Base-by-base conservation (phyloP, 1,140 invertebrate species). In the Drosophila pachea region DNA sequence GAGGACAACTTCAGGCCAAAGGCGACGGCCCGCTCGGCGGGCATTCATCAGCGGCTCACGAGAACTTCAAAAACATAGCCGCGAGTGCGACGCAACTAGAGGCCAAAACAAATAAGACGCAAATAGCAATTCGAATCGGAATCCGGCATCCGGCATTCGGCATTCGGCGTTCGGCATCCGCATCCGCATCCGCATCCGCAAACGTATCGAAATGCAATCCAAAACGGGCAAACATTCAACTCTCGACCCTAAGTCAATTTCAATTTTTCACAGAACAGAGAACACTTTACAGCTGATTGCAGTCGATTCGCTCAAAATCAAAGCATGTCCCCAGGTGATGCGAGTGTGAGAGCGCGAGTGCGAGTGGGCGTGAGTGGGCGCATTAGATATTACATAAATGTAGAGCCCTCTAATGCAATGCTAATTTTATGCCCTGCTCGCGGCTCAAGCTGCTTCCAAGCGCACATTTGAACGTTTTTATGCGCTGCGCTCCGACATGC, bases 201-300 rank as follows among this genome's bases (percentile, higher is more conserved):
- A 22, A 1, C 22, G 22, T 22, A 22, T 22, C 40, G 32, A 35
- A 14, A 56, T 45, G 52, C 70, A 82, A 83, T 72, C 62, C 47
- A 32, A 68, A 73, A 56, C 70, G 65, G 62, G 78, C 78, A 82
- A 82, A 84, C 75, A 84, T 53, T 63, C 62, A 58, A 52, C 31
- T 43, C 43, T 32, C 54, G 52, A 14, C 40, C 72, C 73, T 78
- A 84, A 84, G 73, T 76, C 72, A 84, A 79, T 79, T 79, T 76
- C 60, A 65, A 52, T 69, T 53, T 35, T 9, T 48, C 48, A n/a
- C 38, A 36, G 32, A 54, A 40, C 72, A 53, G 75, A 53, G 75
- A 72, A 82, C 75, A 82, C 78, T 84, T 83, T 76, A 84, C 74
- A 67, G 73, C 81, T 83, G 78, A 84, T 83, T 83, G 78, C 78